Conservation (phyloP, 2,113 vertebrate species). For the Mugil cephalus region DNA sequence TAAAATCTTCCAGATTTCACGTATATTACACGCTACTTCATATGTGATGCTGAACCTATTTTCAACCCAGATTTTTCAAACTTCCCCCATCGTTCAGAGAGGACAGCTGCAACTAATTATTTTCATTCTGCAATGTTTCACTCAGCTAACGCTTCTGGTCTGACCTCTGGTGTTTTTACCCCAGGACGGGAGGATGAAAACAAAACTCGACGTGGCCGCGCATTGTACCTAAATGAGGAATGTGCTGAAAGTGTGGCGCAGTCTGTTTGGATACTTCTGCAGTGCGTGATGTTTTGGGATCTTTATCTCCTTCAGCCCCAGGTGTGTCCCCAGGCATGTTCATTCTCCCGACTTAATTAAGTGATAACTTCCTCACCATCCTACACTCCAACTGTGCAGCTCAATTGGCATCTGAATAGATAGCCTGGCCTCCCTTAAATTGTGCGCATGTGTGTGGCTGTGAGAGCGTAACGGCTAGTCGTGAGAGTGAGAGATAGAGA, state of each 20-base stretch:
- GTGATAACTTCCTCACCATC: constrained; percentile 14
- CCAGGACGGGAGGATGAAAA: constrained; percentile 17
- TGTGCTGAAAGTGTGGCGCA: background rate
- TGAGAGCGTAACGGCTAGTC: constrained; percentile 15
- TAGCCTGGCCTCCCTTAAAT: background rate
- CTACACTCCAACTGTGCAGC: constrained; percentile 30
- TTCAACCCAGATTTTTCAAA: constrained; percentile 38
- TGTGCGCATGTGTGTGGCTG: constrained; percentile 1
- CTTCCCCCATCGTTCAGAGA: constrained; percentile 34
- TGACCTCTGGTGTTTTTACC: constrained; percentile 29
- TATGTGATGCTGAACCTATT: too few species aligned
- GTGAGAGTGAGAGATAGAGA: constrained; percentile 32
- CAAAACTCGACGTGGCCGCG: background rate
- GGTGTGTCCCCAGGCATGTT: constrained; percentile 33
- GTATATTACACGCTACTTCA: too few species aligned
- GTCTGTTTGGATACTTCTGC: constrained; percentile 3
- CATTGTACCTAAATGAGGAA: constrained; percentile 4
- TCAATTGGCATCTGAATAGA: constrained; percentile 16
- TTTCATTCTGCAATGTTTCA: constrained; percentile 32
- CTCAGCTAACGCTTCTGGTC: constrained; percentile 24
- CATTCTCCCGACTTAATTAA: constrained; percentile 36
- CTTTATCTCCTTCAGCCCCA: constrained; percentile 19
- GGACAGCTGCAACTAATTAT: constrained; percentile 37
- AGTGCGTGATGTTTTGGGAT: constrained; percentile 8
- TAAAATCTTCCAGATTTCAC: too few species aligned